Evolutionary conservation across 2,797 vertebrate species (phyloP).

Genomic region (Lepidocolaptes lacrymiger): DNA sequence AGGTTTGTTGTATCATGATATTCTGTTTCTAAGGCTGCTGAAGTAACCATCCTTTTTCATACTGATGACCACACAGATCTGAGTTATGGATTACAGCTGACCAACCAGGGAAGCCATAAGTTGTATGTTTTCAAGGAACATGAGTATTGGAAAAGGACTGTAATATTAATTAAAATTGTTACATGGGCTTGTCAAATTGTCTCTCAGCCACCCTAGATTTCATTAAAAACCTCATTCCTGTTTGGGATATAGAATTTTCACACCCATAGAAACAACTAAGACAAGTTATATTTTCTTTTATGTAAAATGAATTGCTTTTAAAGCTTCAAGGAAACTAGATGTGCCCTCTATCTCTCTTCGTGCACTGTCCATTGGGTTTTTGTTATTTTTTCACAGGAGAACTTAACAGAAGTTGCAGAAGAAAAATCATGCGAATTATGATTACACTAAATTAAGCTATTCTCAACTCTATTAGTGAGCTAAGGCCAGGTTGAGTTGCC

Average conservation of each 20-base stretch:
- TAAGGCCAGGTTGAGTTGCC: background rate
- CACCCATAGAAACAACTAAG: background rate
- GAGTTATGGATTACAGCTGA: background rate
- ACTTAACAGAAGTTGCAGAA: background rate
- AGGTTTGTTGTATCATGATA: background rate
- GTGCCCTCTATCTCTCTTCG: background rate
- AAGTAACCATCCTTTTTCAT: background rate
- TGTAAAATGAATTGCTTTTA: background rate
- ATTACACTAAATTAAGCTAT: constrained; percentile 6
- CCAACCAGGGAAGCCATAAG: background rate
- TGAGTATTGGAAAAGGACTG: background rate
- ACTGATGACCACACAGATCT: background rate
- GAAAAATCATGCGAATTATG: constrained; percentile 16
- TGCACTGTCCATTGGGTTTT: background rate
- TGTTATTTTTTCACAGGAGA: background rate
- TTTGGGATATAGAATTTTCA: background rate
- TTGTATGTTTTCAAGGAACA: background rate
- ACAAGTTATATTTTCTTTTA: background rate
- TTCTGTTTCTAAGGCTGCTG: background rate
- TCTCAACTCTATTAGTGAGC: background rate
- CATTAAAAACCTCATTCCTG: background rate
- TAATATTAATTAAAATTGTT: background rate
- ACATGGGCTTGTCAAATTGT: background rate
- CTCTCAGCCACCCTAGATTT: background rate
- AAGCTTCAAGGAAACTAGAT: background rate